Conservation (phyloP, 2,113 vertebrate species). For the Dasypus novemcinctus region DNA sequence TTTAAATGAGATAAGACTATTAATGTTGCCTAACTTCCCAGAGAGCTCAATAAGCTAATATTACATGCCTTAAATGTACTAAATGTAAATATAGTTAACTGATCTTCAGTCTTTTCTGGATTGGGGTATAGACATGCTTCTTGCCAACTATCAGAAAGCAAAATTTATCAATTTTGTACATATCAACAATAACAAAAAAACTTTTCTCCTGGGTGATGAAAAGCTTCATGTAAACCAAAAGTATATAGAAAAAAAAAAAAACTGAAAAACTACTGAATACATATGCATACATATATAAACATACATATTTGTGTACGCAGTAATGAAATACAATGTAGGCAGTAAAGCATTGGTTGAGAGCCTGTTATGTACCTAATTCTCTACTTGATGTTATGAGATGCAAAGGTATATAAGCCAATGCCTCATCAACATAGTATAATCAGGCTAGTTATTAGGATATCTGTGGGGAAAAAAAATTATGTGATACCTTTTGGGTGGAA, state of each 20-base stretch:
- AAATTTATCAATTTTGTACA: constrained; percentile 4
- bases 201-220: constrained; percentile 21
- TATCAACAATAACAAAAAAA: background rate
- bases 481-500: background rate
- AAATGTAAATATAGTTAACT: constrained; percentile 7
- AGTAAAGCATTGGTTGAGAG: background rate
- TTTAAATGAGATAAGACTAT: background rate
- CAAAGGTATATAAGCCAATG: background rate
- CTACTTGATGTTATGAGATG: background rate
- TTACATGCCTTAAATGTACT: constrained; percentile 1
- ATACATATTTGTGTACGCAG: background rate
- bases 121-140: background rate
- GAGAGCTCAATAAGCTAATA: background rate
- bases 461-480: background rate
- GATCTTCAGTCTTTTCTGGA: background rate
- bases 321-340: background rate
- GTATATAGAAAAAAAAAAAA: background rate
- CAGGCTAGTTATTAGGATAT: background rate
- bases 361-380: background rate
- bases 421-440: background rate
- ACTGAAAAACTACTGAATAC: background rate
- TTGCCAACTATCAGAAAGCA: constrained; percentile 6
- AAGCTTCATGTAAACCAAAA: constrained; percentile 40
- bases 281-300: too few species aligned
- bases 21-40: constrained; percentile 20